A percentile compares a stretch with the other conserved stretches of the same genome.
Conservation (phyloP, 2,797 vertebrate species). For the Hydrolagus colliei region DNA sequence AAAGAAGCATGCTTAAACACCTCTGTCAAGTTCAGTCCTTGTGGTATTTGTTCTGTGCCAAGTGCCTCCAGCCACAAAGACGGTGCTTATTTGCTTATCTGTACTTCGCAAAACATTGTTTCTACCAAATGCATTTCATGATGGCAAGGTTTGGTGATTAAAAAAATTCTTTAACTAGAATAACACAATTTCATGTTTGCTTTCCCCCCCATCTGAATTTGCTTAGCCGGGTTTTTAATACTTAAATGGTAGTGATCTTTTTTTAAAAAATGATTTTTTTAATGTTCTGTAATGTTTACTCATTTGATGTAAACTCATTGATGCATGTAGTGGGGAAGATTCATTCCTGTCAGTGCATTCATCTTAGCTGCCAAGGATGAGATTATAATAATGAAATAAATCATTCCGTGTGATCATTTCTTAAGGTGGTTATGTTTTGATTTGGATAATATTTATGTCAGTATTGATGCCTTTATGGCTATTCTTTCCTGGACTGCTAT, state of each 20-base stretch:
- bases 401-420: conserved; percentile 47
- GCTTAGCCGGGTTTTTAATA: conserved; percentile 21
- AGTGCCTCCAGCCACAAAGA: conserved; percentile 30
- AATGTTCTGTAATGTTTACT: conserved; percentile 24
- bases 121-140: conserved; percentile 8
- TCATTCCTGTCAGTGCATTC: conserved; percentile 63
- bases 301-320: conserved; percentile 46
- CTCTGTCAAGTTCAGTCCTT: conserved; percentile 13
- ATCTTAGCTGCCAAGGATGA: conserved; percentile 64
- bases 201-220: conserved; percentile 14
- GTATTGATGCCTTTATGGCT: background rate
- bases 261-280: conserved; percentile 25
- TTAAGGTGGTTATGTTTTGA: conserved; percentile 28
- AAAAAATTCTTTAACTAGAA: conserved; percentile 4
- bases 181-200: conserved; percentile 20
- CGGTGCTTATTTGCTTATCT: conserved; percentile 30
- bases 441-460: background rate
- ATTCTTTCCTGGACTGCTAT: background rate
- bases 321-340: conserved; percentile 64
- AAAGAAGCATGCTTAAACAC: conserved; percentile 26
- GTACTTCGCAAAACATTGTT: conserved; percentile 3
- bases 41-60: conserved; percentile 29
- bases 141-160: background rate
- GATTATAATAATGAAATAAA: conserved; percentile 63
- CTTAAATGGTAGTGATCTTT: conserved; percentile 12